A percentile compares a stretch with the other conserved stretches of the same genome.
These are phyloP conservation scores for Xerus rutilus DNA, from an alignment of 2,797 vertebrate species.

Conservation along the genomic window DNA sequence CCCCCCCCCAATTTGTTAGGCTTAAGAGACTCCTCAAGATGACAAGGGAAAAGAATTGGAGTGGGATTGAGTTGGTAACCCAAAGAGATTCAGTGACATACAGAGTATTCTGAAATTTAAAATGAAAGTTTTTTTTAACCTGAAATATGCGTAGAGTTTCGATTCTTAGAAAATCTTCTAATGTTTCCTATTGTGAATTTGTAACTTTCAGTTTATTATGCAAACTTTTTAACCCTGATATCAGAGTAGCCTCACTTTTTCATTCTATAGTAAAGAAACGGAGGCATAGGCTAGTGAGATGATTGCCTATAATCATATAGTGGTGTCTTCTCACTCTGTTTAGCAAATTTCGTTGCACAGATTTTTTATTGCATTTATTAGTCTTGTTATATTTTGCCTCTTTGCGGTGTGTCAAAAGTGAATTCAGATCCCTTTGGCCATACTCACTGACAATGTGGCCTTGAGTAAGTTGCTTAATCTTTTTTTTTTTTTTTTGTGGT, in stretches of 20 bases:
- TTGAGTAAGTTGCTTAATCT: slow-evolving; percentile 48
- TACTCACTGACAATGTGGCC: background rate
- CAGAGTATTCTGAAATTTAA: slow-evolving; percentile 19
- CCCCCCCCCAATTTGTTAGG: background rate
- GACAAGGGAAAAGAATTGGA: background rate
- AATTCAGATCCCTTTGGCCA: background rate
- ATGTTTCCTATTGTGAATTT: slow-evolving; percentile 24
- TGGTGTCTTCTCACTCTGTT: slow-evolving; percentile 9
- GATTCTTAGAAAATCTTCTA: slow-evolving; percentile 62
- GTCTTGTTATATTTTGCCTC: background rate
- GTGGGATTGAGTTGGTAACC: background rate
- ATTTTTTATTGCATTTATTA: slow-evolving; percentile 30
- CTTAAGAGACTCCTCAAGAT: background rate
- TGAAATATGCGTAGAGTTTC: slow-evolving; percentile 52
- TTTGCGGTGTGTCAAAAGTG: slow-evolving; percentile 29
- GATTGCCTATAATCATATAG: background rate
- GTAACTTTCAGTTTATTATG: slow-evolving; percentile 14
- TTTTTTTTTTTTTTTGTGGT: background rate
- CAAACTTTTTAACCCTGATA: slow-evolving; percentile 37
- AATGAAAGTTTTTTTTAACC: background rate
- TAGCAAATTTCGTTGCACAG: slow-evolving; percentile 19
- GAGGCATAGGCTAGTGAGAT: slow-evolving; percentile 26
- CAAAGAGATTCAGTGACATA: background rate
- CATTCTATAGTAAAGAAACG: slow-evolving; percentile 50
- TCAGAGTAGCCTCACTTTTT: slow-evolving; percentile 38